A percentile compares a stretch with the other conserved stretches of the same genome.
These are phyloP conservation scores for Tragelaphus strepsiceros DNA, from an alignment of 2,113 vertebrate species.

Conservation along the genomic window DNA sequence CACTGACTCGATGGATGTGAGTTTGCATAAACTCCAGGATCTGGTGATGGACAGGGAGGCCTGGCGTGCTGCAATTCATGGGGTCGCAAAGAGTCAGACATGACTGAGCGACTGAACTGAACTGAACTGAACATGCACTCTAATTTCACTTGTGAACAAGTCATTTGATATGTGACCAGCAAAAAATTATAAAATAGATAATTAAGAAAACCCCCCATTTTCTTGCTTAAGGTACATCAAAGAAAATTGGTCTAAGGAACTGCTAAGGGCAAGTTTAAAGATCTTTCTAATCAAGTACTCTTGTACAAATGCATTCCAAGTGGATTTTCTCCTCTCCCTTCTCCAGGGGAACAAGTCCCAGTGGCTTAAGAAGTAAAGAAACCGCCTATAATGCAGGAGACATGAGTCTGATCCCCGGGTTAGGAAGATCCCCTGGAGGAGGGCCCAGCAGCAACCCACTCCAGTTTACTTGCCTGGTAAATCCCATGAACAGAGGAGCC, in stretches of 20 bases:
- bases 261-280: neutral
- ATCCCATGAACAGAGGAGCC: neutral
- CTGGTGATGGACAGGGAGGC: too few species aligned
- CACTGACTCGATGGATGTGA: too few species aligned
- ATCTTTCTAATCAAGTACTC: neutral
- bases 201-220: conserved; percentile 35
- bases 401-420: neutral
- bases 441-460: neutral
- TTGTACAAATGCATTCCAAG: neutral
- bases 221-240: neutral
- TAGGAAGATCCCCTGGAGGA: neutral
- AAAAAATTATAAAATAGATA: conserved; percentile 2
- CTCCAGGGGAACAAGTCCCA: neutral
- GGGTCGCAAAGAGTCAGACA: too few species aligned
- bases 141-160: conserved; percentile 51
- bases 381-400: neutral
- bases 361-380: neutral
- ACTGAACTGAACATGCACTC: neutral
- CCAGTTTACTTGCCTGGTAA: neutral
- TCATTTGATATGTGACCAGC: conserved; percentile 32
- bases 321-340: neutral
- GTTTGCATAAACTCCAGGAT: too few species aligned
- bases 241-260: conserved; percentile 34
- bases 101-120: too few species aligned
- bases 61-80: too few species aligned